Percentiles rank a stretch among this genome's conserved stretches.
phyloP scores from a whole-genome alignment of 2,113 vertebrate species.

The Passer domesticus region DNA sequence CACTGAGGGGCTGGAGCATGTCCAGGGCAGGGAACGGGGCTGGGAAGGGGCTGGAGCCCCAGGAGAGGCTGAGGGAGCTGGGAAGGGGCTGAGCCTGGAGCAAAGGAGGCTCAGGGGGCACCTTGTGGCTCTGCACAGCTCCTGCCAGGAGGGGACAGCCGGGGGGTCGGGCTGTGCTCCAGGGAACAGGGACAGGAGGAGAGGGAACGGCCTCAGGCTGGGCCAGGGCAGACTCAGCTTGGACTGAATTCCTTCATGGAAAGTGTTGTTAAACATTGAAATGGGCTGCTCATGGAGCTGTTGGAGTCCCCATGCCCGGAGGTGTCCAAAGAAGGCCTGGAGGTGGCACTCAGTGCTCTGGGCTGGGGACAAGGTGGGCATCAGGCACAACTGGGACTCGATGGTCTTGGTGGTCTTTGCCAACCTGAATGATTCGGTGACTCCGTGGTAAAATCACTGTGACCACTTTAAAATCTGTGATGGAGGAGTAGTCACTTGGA shows the following conservation, averaged over 20 bases:
- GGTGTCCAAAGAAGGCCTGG: background rate
- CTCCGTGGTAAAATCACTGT: background rate
- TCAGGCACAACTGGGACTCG: fast-evolving
- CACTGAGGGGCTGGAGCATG: background rate
- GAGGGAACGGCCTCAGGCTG: background rate
- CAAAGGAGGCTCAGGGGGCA: background rate
- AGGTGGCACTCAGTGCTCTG: fast-evolving
- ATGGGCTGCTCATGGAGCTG: background rate
- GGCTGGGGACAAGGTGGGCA: background rate
- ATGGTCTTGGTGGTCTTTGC: background rate
- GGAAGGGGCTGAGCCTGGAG: background rate
- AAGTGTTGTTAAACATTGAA: fast-evolving
- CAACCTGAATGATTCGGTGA: background rate
- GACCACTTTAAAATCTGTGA: background rate
- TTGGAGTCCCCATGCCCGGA: too few species aligned
- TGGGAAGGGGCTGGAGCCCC: background rate
- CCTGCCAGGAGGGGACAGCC: background rate
- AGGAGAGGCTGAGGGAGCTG: background rate
- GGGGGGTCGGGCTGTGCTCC: background rate
- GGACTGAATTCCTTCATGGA: background rate
- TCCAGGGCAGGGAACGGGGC: background rate
- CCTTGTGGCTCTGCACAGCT: background rate
- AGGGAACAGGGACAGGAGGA: background rate
- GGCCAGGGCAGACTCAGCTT: fast-evolving
- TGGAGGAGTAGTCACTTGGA: background rate